Evolutionary conservation across 2,888 invertebrate genomes (phyloP), one percentile per base, ranked within the genome.

Genomic region (Cistogaster globosa): DNA sequence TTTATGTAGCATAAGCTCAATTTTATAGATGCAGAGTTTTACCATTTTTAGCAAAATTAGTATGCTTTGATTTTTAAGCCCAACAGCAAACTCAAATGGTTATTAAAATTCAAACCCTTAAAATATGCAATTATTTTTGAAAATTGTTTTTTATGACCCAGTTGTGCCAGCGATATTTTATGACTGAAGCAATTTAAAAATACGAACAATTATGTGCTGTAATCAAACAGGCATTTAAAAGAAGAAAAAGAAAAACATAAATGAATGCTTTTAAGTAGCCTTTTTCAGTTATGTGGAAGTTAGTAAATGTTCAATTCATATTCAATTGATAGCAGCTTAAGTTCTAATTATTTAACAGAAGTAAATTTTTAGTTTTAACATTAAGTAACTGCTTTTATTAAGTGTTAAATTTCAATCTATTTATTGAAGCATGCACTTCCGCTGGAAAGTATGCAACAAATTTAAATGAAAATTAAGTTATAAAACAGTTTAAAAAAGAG

Each of bases 221-320:
- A 20, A 20, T 14, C 6, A 51, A 38, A 38, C 72, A 22, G 2
- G 7, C 42, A 69, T 51, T 68, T 68, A 9, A 51, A 16, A 2
- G n/a, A n/a, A n/a, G n/a, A n/a, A 8, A 42, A 38, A n/a, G 51
- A 65, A 69, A 38, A 12, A 22, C 58, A 58, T 67, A 42, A 71
- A 82, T 53, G 53, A 67, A 82, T 72, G 82, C 63, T 83, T 48
- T 72, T 60, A 77, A 77, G 77, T 78, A 69, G 51, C 32, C 65
- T 6, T 67, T 58, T 78, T 78, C 18, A 78, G 45, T 62, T 26
- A 26, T 62, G 36, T 16, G n/a, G n/a, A 51, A 62, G n/a, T 63
- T 26, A 26, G 26, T 26, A 26, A 57, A 55, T 36, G 63, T n/a
- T n/a, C n/a, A n/a, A n/a, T n/a, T n/a, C 16, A 26, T 71, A 78